Percentiles rank a stretch among this genome's conserved stretches.
Evolutionary conservation across 2,113 vertebrate species (phyloP).

Genomic region (Clarias macrocephalus): DNA sequence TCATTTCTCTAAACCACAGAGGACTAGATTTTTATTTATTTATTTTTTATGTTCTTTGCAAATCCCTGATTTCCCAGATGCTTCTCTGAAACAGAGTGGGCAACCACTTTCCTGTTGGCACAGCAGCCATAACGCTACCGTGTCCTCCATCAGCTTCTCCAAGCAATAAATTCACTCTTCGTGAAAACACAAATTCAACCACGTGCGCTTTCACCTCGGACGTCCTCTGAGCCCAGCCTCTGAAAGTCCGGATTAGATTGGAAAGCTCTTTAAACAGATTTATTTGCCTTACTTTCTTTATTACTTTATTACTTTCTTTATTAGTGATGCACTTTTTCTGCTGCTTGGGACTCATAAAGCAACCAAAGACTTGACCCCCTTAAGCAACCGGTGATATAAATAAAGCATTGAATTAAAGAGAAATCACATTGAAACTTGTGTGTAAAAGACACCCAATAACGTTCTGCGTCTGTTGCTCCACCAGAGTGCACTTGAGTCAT

Average conservation of each 20-base stretch:
- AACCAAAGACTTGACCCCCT: background rate
- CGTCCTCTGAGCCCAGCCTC: constrained; percentile 49
- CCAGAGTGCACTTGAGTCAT: background rate
- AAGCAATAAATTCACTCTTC: constrained; percentile 54
- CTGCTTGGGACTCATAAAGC: constrained; percentile 29
- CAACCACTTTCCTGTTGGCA: constrained; percentile 41
- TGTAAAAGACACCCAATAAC: background rate
- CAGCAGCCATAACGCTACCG: constrained; percentile 41
- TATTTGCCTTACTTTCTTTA: constrained; percentile 49
- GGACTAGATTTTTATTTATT: constrained; percentile 32
- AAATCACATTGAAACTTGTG: constrained; percentile 17
- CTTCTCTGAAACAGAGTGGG: constrained; percentile 16
- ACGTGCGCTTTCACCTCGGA: constrained; percentile 46
- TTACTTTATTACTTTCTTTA: constrained; percentile 35
- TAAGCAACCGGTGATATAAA: background rate
- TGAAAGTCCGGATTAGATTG: constrained; percentile 57
- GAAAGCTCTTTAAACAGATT: constrained; percentile 60
- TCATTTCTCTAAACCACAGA: constrained; percentile 47
- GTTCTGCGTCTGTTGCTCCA: background rate
- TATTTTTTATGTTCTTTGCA: constrained; percentile 12
- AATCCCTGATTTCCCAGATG: constrained; percentile 46
- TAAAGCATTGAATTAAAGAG: background rate
- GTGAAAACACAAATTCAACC: constrained; percentile 49
- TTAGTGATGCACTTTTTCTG: constrained; percentile 14
- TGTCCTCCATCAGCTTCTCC: constrained; percentile 47